A percentile compares a stretch with the other conserved stretches of the same genome.
These are phyloP conservation scores for Rhabditoides inermis DNA, from an alignment of 2,888 invertebrate genomes.

Conservation along the genomic window DNA sequence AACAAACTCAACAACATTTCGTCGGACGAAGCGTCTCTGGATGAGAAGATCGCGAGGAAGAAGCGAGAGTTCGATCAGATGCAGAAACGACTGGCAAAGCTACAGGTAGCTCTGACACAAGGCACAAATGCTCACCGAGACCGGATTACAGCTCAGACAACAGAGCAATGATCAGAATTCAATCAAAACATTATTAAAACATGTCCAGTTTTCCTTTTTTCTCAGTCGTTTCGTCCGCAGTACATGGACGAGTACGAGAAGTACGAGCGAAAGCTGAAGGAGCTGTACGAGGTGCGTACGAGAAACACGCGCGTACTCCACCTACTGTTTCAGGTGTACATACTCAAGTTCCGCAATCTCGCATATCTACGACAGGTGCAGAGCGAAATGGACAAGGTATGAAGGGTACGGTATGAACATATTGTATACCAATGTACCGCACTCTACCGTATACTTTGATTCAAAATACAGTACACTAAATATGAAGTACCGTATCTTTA, in stretches of 20 bases:
- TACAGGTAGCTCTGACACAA: constrained; percentile 68
- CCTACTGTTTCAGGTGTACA: constrained; percentile 62
- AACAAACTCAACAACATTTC: constrained; percentile 73
- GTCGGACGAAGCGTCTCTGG: constrained; percentile 77
- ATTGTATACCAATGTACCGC: too few relatives aligned
- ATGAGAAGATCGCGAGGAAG: constrained; percentile 82
- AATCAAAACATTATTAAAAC: too few relatives aligned
- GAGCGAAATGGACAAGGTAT: constrained; percentile 70
- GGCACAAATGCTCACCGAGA: too few relatives aligned
- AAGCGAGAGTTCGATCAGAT: constrained; percentile 80
- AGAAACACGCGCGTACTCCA: neutral
- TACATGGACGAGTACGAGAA: constrained; percentile 90
- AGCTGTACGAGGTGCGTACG: constrained; percentile 55
- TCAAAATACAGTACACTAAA: too few relatives aligned
- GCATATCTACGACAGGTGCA: constrained; percentile 79
- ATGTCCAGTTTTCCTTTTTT: too few relatives aligned
- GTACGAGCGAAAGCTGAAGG: constrained; percentile 74
- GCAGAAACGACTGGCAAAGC: constrained; percentile 80
- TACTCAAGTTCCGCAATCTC: constrained; percentile 76
- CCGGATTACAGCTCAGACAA: too few relatives aligned
- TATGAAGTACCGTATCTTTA: too few relatives aligned
- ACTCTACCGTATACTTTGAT: too few relatives aligned
- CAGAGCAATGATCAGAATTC: too few relatives aligned
- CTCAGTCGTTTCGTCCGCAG: constrained; percentile 65
- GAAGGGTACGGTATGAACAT: constrained; percentile 64